These are phyloP conservation scores for Andricus quercusramuli DNA, from an alignment of 2,888 invertebrate species.

Conservation along the genomic window DNA sequence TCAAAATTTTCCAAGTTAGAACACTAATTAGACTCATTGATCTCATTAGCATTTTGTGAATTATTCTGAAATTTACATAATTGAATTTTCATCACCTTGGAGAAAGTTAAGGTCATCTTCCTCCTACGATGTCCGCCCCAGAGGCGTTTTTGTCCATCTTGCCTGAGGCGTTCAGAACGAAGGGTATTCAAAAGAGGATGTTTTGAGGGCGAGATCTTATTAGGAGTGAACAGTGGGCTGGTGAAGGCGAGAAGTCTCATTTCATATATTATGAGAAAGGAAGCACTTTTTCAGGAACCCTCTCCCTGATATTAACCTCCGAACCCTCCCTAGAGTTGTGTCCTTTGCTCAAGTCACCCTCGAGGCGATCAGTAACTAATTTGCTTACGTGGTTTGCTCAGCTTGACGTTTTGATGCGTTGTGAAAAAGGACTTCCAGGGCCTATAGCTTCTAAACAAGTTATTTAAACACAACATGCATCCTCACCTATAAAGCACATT, in stretches of 20 bases:
- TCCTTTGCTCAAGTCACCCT: not conserved
- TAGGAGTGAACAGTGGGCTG: constrained; percentile 15
- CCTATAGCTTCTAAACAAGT: not conserved
- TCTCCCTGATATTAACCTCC: not conserved
- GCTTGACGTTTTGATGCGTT: not conserved
- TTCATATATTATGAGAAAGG: constrained; percentile 56
- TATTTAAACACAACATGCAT: not conserved
- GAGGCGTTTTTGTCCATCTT: not conserved
- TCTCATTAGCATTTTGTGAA: not conserved
- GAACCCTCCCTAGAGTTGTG: not conserved
- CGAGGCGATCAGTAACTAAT: not conserved
- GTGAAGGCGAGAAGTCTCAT: constrained; percentile 48
- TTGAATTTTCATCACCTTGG: constrained; percentile 37
- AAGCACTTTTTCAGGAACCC: constrained; percentile 47
- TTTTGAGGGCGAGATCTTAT: constrained; percentile 12
- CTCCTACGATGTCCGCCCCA: not conserved
- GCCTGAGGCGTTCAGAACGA: not conserved
- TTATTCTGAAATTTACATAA: constrained; percentile 49
- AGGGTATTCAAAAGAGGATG: not conserved
- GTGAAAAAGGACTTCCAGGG: not conserved
- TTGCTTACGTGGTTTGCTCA: not conserved
- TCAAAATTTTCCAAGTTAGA: not conserved
- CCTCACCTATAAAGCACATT: not conserved
- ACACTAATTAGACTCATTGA: not conserved
- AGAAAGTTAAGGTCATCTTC: not conserved